phyloP scores from a whole-genome alignment of 92 coral and sea anemone genomes.

The Phenganax subtilis region DNA sequence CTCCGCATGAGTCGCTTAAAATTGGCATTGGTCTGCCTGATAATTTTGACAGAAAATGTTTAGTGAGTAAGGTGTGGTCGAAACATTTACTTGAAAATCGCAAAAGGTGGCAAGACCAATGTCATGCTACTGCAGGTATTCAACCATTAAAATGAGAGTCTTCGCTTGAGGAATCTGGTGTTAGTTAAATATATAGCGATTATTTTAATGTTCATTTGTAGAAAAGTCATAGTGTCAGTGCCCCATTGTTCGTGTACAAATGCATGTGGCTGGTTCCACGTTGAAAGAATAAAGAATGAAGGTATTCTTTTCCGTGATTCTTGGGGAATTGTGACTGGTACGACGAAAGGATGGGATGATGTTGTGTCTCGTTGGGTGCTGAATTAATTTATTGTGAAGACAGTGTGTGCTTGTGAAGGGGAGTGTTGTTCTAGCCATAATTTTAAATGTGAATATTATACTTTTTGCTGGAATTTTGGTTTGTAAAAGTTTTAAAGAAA shows the following conservation, averaged over 20 bases:
- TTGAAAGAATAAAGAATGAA: neutral
- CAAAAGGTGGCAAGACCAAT: slow-evolving; percentile 84
- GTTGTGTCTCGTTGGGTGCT: no score
- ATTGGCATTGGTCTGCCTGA: slow-evolving; percentile 46
- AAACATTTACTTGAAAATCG: slow-evolving; percentile 67
- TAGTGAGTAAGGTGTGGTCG: slow-evolving; percentile 69
- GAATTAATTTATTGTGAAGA: no score
- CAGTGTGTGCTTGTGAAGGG: neutral
- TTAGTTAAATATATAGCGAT: neutral
- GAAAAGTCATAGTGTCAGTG: neutral
- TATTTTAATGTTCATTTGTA: neutral
- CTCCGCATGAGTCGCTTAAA: slow-evolving; percentile 34
- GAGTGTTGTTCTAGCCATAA: neutral
- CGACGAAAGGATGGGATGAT: no score
- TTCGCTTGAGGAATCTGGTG: neutral
- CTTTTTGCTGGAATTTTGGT: no score
- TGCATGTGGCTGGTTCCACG: slow-evolving; percentile 2
- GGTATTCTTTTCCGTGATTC: no score
- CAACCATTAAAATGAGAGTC: neutral
- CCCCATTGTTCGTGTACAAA: neutral
- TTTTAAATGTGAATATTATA: no score
- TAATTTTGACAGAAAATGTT: slow-evolving; percentile 36
- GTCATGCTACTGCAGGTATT: slow-evolving; percentile 32
- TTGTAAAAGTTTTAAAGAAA: no score
- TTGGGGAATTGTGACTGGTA: no score